Base-by-base conservation (phyloP, 92 coral and sea anemone species). In the Chrysogorgia sp. region DNA sequence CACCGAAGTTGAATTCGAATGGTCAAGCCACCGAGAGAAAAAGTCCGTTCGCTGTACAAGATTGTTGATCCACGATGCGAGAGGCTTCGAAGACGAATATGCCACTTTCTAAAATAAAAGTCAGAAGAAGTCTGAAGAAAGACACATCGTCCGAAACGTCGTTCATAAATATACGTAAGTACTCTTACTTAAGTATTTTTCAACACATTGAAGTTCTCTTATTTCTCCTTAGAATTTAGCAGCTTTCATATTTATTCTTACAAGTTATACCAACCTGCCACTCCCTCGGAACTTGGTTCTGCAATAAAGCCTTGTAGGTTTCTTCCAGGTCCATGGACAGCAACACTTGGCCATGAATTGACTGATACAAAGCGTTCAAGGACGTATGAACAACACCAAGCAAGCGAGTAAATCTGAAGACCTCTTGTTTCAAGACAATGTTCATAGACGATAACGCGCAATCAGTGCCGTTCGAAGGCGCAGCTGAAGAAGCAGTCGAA, bases 21-120 rank as follows among this genome's bases (percentile, higher is more conserved):
- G 76, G 22, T 92, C 96, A 19, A 85, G 60, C 99, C 99, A 96
- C 14, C 88, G 82, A 25, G 86, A 80, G 63, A 96, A 96, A 80
- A 96, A 96, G 47, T 87, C 89, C 32, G 89, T 89, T 34, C 99
- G 84, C 70, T 83, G 85, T 30, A 84, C 90, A 19, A 96, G 87
- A 60, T 96, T 92, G 75, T 90, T 92, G 25, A 90, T 82, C 99
- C 99, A 96, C 61, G 97, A 83, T 22, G 96, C 99, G 20, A 96
- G 92, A 9, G 97, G 94, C 52, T 96, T 96, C 50, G 91, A 85
- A 0, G 99, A 96, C 74, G 89, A 90, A 75, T 96, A 94, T 0
- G 98, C 87, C 13, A 81, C 87, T 33, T 74, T 76, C 98, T 94
- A 26, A 40, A 63, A 76, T 57, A 72, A 49, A 55, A 37, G 17